These are phyloP conservation scores for Aradus depressus DNA, from an alignment of 2,888 invertebrate species.

Conservation along the genomic window DNA sequence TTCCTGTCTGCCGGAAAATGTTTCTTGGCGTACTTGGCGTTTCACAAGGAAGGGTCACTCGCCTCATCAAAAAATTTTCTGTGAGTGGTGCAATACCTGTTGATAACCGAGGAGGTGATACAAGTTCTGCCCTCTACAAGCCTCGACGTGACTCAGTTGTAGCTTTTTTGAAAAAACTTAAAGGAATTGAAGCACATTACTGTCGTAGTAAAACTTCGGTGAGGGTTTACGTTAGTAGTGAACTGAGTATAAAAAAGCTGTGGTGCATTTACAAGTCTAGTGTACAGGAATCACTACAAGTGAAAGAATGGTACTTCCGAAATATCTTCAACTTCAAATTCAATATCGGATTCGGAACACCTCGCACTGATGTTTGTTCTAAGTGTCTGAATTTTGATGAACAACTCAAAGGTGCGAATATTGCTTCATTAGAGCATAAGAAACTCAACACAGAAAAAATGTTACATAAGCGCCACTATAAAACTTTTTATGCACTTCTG, in stretches of 20 bases:
- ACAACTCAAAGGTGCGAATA: constrained; percentile 4
- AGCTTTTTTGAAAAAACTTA: not conserved
- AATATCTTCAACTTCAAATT: constrained; percentile 1
- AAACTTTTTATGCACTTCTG: constrained; percentile 29
- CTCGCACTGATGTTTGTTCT: constrained; percentile 7
- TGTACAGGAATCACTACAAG: constrained; percentile 1
- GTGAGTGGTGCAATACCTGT: constrained; percentile 1
- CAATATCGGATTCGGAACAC: constrained; percentile 12
- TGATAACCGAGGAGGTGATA: constrained; percentile 13
- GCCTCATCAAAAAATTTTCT: constrained; percentile 12
- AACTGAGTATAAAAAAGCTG: constrained; percentile 1
- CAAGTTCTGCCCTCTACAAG: constrained; percentile 6
- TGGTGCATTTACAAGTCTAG: constrained; percentile 7
- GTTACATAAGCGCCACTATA: constrained; percentile 27
- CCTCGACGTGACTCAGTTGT: constrained; percentile 1
- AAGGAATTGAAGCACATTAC: constrained; percentile 1
- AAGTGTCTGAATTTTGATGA: constrained; percentile 10
- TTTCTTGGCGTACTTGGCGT: constrained; percentile 13
- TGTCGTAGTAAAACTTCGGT: constrained; percentile 6
- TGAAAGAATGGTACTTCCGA: constrained; percentile 13
- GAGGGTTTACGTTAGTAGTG: constrained; percentile 1
- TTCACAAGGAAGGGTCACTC: constrained; percentile 7
- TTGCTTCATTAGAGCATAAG: not conserved
- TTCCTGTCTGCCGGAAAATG: constrained; percentile 11
- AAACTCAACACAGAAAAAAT: not conserved